These are phyloP conservation scores for Etheostoma perlongum DNA, from an alignment of 2,797 vertebrate genomes.

Conservation along the genomic window DNA sequence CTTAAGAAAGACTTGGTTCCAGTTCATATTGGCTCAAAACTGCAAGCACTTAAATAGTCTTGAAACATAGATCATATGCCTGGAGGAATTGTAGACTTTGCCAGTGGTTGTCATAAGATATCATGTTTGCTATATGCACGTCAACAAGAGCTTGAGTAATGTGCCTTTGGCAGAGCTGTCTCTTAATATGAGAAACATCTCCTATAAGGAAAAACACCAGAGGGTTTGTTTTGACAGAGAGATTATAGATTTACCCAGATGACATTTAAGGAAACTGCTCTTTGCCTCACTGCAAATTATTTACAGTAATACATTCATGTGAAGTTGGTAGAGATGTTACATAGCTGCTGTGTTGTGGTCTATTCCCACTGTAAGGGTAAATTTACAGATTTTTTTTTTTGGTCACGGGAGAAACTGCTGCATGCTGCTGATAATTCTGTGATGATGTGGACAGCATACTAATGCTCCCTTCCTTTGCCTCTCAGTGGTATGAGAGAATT, in stretches of 20 bases:
- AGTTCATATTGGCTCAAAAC: constrained; percentile 66
- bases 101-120: constrained; percentile 73
- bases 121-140: constrained; percentile 72
- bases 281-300: constrained; percentile 46
- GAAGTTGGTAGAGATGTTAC: constrained; percentile 9
- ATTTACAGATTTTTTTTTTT: constrained; percentile 19
- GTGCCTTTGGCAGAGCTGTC: constrained; percentile 64
- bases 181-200: constrained; percentile 70
- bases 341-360: constrained; percentile 31
- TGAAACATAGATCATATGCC: constrained; percentile 68
- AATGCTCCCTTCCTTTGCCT: constrained; percentile 64
- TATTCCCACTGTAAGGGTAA: constrained; percentile 41
- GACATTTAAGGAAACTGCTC: constrained; percentile 50
- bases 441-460: constrained; percentile 69
- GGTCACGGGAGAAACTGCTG: constrained; percentile 59
- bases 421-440: constrained; percentile 72
- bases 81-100: constrained; percentile 61
- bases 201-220: constrained; percentile 62
- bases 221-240: constrained; percentile 66
- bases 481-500: constrained; percentile 72
- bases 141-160: constrained; percentile 71
- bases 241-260: constrained; percentile 46
- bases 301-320: constrained; percentile 35
- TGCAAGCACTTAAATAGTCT: constrained; percentile 58
- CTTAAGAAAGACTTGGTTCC: constrained; percentile 43